Evolutionary conservation across 2,888 invertebrate genomes (phyloP), one percentile per base, ranked within the genome.

Genomic region (Congeria kusceri): DNA sequence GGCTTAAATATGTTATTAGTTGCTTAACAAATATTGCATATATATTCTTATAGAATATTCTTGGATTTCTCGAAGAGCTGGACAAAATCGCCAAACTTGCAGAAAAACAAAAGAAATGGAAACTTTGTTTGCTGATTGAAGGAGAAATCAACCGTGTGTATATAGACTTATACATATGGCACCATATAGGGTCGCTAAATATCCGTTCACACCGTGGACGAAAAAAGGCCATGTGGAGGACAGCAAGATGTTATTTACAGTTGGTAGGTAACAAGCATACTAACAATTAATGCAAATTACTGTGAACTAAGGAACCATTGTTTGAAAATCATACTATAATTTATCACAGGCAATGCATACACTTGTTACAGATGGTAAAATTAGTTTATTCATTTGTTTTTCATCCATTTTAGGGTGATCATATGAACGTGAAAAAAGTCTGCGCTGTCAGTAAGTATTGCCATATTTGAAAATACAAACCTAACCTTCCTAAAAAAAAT

Each of bases 1-100:
- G n/a, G n/a, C n/a, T n/a, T n/a, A n/a, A n/a, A n/a, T n/a, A n/a
- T n/a, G n/a, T n/a, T n/a, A n/a, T n/a, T n/a, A n/a, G n/a, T n/a
- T n/a, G n/a, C n/a, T n/a, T n/a, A n/a, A n/a, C n/a, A n/a, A n/a
- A n/a, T 32, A 7, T 39, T 7, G 15, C 39, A 9, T 13, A 7
- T 53, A 11, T 44, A 23, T 13, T n/a, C 53, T 65, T 69, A 3
- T 39, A 77, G 76, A 66, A 62, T 62, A 61, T 77, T 1, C 3
- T 46, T 5, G 20, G 3, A 3, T 44, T 70, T 28, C 44, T 77
- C 2, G 25, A 27, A 18, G 76, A 77, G 18, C 39, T 77, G 44
- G 70, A 77, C 61, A 65, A 29, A 1, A 25, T 71, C 18, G 65
- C 76, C 7, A 66, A 70, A 27, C 47, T 71, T n/a, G 76, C 76